Evolutionary conservation across 2,797 vertebrate genomes (phyloP).

Genomic region (Capromys pilorides): DNA sequence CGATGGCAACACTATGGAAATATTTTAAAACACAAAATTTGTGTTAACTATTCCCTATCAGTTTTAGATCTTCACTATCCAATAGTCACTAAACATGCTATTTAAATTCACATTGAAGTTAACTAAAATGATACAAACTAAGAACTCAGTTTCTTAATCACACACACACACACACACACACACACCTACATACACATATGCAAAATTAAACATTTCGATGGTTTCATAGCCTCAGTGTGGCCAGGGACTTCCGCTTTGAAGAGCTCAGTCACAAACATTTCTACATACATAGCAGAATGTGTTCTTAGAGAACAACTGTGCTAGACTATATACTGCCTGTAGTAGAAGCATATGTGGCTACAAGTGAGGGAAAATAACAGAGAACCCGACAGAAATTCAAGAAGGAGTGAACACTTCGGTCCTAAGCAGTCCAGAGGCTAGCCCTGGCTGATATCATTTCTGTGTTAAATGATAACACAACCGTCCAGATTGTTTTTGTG

Average conservation of each 20-base stretch:
- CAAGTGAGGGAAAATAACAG: neutral
- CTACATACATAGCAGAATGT: neutral
- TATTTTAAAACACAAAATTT: neutral
- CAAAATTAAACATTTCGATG: neutral
- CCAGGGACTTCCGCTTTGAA: neutral
- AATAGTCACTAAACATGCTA: neutral
- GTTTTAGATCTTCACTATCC: neutral
- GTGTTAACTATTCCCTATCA: neutral
- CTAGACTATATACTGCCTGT: neutral
- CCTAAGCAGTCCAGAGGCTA: neutral
- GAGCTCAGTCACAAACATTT: neutral
- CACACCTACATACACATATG: neutral
- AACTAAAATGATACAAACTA: conserved; percentile 49
- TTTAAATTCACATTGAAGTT: conserved; percentile 8
- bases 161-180: neutral
- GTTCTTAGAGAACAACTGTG: neutral
- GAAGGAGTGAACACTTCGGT: neutral
- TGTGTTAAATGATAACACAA: neutral
- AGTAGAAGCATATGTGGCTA: neutral
- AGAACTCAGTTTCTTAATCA: neutral
- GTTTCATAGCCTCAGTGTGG: neutral
- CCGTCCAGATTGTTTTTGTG: neutral
- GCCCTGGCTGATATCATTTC: neutral
- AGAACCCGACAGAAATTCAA: neutral
- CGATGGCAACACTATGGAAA: neutral